Percentiles rank a stretch among this genome's conserved stretches.
These are phyloP conservation scores for Zaprionus gabonicus DNA, from an alignment of 1,140 invertebrate species.

Conservation along the genomic window DNA sequence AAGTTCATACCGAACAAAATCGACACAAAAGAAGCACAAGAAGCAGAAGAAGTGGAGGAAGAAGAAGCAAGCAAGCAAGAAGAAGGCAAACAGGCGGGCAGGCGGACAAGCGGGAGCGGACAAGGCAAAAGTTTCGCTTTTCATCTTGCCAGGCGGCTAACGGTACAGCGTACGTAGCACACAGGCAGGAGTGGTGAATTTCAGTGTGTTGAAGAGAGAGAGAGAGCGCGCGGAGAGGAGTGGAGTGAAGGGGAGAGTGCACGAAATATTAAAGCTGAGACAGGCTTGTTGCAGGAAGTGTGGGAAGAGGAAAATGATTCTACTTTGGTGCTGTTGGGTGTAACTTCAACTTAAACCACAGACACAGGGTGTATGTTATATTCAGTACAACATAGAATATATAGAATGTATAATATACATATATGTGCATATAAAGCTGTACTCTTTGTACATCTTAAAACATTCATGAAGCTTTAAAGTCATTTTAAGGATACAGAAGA, in stretches of 20 bases:
- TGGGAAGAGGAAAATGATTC: neutral
- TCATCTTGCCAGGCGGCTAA: slow-evolving; percentile 67
- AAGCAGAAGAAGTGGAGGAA: slow-evolving; percentile 7
- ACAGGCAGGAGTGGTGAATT: slow-evolving; percentile 68
- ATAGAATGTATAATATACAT: neutral
- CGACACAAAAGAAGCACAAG: slow-evolving; percentile 21
- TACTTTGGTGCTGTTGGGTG: neutral
- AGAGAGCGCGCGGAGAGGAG: neutral
- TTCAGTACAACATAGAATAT: neutral
- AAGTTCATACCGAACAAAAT: slow-evolving; percentile 53
- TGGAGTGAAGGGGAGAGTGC: neutral
- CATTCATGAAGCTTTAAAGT: neutral
- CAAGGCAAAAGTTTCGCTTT: slow-evolving; percentile 70
- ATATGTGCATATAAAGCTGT: neutral
- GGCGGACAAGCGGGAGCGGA: slow-evolving; percentile 16
- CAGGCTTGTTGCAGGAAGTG: neutral
- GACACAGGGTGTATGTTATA: neutral
- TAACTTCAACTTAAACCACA: neutral
- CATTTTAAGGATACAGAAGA: neutral
- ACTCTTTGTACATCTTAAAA: neutral
- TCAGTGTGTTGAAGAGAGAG: slow-evolving; percentile 44
- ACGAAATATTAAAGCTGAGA: slow-evolving; percentile 22
- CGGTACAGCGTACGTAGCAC: slow-evolving; percentile 53
- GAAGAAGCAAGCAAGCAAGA: neutral
- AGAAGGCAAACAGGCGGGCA: slow-evolving; percentile 35